phyloP scores from a whole-genome alignment of 2,113 vertebrate species.

The Tretioscincus oriximinensis region DNA sequence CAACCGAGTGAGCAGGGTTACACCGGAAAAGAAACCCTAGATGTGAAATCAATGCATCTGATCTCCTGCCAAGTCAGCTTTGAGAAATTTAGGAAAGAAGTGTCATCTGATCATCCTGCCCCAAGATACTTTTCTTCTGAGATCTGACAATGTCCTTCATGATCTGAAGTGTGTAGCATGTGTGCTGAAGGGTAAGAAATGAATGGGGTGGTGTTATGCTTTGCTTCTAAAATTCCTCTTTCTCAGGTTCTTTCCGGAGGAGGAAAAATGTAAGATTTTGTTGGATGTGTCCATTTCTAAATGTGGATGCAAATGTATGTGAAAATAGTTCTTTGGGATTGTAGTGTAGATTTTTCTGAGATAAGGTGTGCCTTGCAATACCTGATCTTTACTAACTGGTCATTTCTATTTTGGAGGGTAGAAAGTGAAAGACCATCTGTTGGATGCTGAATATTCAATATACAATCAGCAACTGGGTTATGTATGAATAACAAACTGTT shows the following conservation, averaged over 20 bases:
- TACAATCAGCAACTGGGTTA: constrained; percentile 46
- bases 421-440: constrained; percentile 58
- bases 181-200: not conserved
- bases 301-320: not conserved
- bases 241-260: not conserved
- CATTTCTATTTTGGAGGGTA: constrained; percentile 66
- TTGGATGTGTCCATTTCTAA: not conserved
- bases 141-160: too few relatives aligned
- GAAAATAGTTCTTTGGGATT: not conserved
- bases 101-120: too few relatives aligned
- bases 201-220: not conserved
- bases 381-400: constrained; percentile 67
- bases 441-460: constrained; percentile 63
- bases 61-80: too few relatives aligned
- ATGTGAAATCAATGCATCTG: too few relatives aligned
- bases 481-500: constrained; percentile 49
- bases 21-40: too few relatives aligned
- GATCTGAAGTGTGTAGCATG: too few relatives aligned
- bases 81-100: too few relatives aligned
- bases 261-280: not conserved
- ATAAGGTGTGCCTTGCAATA: constrained; percentile 56
- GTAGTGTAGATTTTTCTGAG: constrained; percentile 31
- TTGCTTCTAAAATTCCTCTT: not conserved
- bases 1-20: too few relatives aligned
- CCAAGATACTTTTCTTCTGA: too few relatives aligned